Conservation (phyloP, 2,888 invertebrate genomes). For the Drosophila crucigera region DNA sequence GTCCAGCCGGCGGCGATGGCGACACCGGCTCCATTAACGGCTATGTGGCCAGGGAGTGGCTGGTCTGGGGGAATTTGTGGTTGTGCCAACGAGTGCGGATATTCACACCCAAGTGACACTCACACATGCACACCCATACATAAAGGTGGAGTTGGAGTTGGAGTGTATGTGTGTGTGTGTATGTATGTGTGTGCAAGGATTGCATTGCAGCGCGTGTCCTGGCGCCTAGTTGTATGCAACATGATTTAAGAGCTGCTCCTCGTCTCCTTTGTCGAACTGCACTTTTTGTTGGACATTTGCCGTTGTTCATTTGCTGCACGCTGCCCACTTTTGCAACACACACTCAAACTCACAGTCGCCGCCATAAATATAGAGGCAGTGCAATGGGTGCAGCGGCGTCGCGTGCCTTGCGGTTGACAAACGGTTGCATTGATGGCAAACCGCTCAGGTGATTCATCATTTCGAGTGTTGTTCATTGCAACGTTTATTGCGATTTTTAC, state of each 20-base stretch:
- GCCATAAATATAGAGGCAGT: slow-evolving; percentile 58
- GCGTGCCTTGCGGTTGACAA: slow-evolving; percentile 74
- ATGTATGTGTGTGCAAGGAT: slow-evolving; percentile 29
- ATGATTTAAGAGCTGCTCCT: slow-evolving; percentile 71
- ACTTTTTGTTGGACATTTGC: slow-evolving; percentile 67
- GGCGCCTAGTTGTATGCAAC: slow-evolving; percentile 77
- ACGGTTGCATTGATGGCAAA: slow-evolving; percentile 73
- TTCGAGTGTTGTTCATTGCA: slow-evolving; percentile 84
- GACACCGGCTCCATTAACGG: slow-evolving; percentile 75
- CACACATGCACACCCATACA: slow-evolving; percentile 31
- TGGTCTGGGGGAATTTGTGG: slow-evolving; percentile 25
- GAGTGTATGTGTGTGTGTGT: not conserved
- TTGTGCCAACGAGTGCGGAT: slow-evolving; percentile 69
- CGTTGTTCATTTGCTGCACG: slow-evolving; percentile 64
- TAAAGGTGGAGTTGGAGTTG: slow-evolving; percentile 5
- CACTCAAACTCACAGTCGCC: slow-evolving; percentile 13
- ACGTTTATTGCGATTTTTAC: slow-evolving; percentile 84
- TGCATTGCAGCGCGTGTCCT: slow-evolving; percentile 59
- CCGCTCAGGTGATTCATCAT: slow-evolving; percentile 83
- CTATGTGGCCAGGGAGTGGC: slow-evolving; percentile 7
- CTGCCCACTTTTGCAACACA: slow-evolving; percentile 20
- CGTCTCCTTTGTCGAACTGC: slow-evolving; percentile 57
- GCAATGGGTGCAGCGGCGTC: slow-evolving; percentile 42
- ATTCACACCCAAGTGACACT: slow-evolving; percentile 76
- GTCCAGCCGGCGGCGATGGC: slow-evolving; percentile 72